Evolutionary conservation across 1,140 invertebrate genomes (phyloP).

Genomic region (Arion vulgaris): DNA sequence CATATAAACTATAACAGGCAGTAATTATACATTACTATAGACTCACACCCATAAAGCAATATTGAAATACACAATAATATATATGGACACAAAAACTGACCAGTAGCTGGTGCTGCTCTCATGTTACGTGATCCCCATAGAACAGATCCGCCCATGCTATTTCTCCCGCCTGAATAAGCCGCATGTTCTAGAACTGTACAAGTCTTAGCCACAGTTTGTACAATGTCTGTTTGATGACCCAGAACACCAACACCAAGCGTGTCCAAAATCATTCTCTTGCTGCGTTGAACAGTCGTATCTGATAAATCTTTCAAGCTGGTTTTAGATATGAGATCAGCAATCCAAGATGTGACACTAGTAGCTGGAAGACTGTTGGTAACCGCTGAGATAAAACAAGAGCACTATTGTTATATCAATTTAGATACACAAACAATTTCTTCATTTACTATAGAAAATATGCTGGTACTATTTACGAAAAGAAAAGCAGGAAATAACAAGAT

Average conservation of each 20-base stretch:
- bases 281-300: conserved; percentile 48
- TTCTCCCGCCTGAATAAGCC: conserved; percentile 18
- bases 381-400: background rate
- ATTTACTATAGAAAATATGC: too few relatives aligned
- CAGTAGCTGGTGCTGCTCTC: conserved; percentile 43
- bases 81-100: background rate
- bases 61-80: background rate
- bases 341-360: conserved; percentile 9
- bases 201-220: conserved; percentile 36
- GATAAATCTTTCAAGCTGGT: conserved; percentile 47
- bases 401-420: too few relatives aligned
- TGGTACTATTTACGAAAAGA: too few relatives aligned
- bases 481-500: too few relatives aligned
- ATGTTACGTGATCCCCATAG: conserved; percentile 55
- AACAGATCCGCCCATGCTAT: background rate
- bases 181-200: conserved; percentile 11
- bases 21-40: too few relatives aligned
- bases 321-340: conserved; percentile 17
- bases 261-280: conserved; percentile 61
- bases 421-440: too few relatives aligned
- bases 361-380: background rate
- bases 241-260: conserved; percentile 60
- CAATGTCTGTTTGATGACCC: conserved; percentile 55
- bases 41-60: too few relatives aligned
- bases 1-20: too few relatives aligned